Base-by-base conservation (phyloP, 2,888 invertebrate genomes). In the Litoditis marina region DNA sequence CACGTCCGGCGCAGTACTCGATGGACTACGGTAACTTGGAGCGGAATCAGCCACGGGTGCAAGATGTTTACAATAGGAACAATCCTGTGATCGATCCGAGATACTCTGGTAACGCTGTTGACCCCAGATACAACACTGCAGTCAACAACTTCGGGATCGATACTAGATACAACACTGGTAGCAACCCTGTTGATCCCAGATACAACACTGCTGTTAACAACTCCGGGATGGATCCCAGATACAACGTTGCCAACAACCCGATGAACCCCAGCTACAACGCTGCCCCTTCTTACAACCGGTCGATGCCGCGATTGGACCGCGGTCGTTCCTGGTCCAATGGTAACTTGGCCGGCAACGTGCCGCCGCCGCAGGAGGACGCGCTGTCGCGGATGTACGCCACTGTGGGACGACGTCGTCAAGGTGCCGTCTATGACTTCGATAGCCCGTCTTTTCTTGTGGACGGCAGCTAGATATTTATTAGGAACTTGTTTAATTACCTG, bases 21-120 rank as follows among this genome's bases (percentile, higher is more conserved):
- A 63, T 77, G 28, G 78, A 82, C 58, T 80, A 82, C 63, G 81
- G 82, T 7, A 81, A 82, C 62, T 53, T 63, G 16, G 52, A 66
- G 27, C 52, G 63, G 42, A 60, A 66, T 31, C 58, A 36, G 30
- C 46, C 39, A 27, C 25, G 34, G 16, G 44, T 47, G 19, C 65
- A 55, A 34, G 50, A n/a, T n/a, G n/a, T n/a, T n/a, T n/a, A n/a
- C n/a, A n/a, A n/a, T n/a, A n/a, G n/a, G n/a, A n/a, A n/a, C n/a
- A n/a, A 7, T 31, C 55, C 54, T 58, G 51, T 30, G 64, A 53
- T 52, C 63, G 61, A 32, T 54, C 66, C 46, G 60, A 47, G 32
- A 7, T 34, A 31, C 56, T 28, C 27, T 28, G 34, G 36, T 22
- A 8, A 47, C 30, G 27, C 60, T n/a, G 63, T 61, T 63, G 64